These are phyloP conservation scores for Drosophila mimetica DNA, from an alignment of 2,888 invertebrate genomes.

Conservation along the genomic window DNA sequence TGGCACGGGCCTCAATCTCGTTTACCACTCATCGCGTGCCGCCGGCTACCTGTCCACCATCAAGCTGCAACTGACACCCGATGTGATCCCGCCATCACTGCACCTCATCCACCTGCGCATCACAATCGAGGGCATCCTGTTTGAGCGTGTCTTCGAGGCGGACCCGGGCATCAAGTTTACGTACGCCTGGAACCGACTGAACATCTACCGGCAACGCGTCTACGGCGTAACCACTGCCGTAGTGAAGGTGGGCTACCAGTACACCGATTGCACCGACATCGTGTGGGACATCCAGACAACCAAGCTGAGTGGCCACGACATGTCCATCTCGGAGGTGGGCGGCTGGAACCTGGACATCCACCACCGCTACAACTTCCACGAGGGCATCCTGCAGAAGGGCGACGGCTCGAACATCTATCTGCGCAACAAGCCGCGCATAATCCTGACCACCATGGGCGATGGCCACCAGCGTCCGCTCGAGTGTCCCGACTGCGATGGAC, in stretches of 20 bases:
- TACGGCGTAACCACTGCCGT: conserved; percentile 98
- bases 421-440: conserved; percentile 95
- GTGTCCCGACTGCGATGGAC: conserved; percentile 92
- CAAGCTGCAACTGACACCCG: conserved; percentile 95
- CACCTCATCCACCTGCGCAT: conserved; percentile 96
- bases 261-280: conserved; percentile 94
- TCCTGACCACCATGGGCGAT: conserved; percentile 95
- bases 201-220: conserved; percentile 97
- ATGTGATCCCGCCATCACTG: conserved; percentile 91
- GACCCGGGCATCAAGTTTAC: conserved; percentile 98
- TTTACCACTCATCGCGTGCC: conserved; percentile 97
- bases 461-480: conserved; percentile 95
- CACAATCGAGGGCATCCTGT: conserved; percentile 96
- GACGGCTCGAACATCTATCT: conserved; percentile 98
- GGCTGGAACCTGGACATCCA: conserved; percentile 99
- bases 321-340: conserved; percentile 98
- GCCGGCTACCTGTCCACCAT: conserved; percentile 97
- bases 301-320: conserved; percentile 97
- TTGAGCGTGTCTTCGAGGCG: conserved; percentile 97
- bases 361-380: conserved; percentile 98
- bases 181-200: conserved; percentile 98
- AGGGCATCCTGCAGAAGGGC: conserved; percentile 98
- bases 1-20: conserved; percentile 96
- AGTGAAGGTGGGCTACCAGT: conserved; percentile 98
- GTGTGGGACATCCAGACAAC: conserved; percentile 99